Evolutionary conservation across 2,888 invertebrate genomes (phyloP), one percentile per base, ranked within the genome.

Genomic region (Cyrtodaria siliqua): DNA sequence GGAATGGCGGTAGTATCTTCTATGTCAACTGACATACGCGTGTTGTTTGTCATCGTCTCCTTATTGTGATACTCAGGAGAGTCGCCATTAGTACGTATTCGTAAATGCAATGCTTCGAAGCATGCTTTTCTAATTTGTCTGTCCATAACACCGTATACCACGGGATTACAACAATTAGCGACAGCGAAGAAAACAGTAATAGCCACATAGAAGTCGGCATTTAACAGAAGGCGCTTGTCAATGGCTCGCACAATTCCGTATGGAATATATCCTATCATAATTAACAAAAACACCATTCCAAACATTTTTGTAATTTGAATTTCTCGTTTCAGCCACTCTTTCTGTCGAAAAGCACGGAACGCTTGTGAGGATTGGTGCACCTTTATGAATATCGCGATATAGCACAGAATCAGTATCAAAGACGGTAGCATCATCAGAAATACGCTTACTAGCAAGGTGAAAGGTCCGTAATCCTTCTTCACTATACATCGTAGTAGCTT

Each of bases 241-340:
- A 90, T 89, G 40, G 88, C 89, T 33, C 92, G 87, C 12, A 91
- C 89, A 23, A 90, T 87, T 26, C 91, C 90, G 71, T 92, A 92
- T 1, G 92, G 92, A 38, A 92, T 78, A 77, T 91, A 92, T 29
- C 92, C 92, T 33, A 91, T 79, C 74, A 92, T 84, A 55, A 92
- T 91, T 57, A 92, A 84, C 29, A 92, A 78, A 63, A 92, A 92
- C 18, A 92, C 90, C 79, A 92, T 88, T 61, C 91, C 92, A 81
- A 92, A 92, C 92, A 92, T 92, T 80, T 91, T 92, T n/a, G 92
- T 92, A 52, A 92, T 92, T 79, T 91, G 91, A 52, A 92, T 89
- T 77, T 92, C 92, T 16, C 91, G 84, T 56, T 89, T 79, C 14
- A 91, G 83, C 88, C 89, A 88, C 68, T 89, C 88, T 44, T 88